These are phyloP conservation scores for Falco novaeseelandiae DNA, from an alignment of 2,797 vertebrate genomes.

Conservation along the genomic window DNA sequence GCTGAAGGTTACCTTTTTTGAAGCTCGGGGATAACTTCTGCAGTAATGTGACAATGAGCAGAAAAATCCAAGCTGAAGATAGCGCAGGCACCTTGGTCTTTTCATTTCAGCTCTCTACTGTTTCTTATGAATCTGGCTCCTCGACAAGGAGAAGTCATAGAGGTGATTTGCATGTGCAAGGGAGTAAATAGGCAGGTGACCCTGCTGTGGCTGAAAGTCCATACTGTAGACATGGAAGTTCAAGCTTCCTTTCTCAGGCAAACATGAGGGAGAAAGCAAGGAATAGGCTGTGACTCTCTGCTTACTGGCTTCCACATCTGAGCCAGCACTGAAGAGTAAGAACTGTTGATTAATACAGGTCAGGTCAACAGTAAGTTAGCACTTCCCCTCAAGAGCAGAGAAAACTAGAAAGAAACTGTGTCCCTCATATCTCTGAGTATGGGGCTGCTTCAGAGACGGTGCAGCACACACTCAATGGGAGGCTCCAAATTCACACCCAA, in stretches of 20 bases:
- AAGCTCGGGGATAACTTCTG: not conserved
- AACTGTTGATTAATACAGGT: slow-evolving; percentile 4
- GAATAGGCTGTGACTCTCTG: not conserved
- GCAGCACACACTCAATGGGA: not conserved
- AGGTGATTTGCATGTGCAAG: not conserved
- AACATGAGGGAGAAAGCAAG: not conserved
- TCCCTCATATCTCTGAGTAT: not conserved
- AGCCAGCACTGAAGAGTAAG: not conserved
- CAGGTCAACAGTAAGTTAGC: not conserved
- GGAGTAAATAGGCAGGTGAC: not conserved
- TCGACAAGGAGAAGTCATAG: not conserved
- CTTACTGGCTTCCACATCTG: not conserved
- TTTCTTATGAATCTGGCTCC: not conserved
- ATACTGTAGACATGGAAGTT: not conserved
- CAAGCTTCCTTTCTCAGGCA: not conserved
- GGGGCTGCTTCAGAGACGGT: not conserved
- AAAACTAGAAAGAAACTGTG: not conserved
- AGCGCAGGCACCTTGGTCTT: not conserved
- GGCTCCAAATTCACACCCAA: not conserved
- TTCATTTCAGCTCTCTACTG: not conserved
- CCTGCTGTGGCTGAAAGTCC: not conserved
- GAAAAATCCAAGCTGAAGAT: not conserved
- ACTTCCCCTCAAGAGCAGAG: not conserved
- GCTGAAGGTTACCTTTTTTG: not conserved
- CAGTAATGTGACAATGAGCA: not conserved